Base-by-base conservation (phyloP, 2,888 invertebrate genomes). In the Saturnia japonica region DNA sequence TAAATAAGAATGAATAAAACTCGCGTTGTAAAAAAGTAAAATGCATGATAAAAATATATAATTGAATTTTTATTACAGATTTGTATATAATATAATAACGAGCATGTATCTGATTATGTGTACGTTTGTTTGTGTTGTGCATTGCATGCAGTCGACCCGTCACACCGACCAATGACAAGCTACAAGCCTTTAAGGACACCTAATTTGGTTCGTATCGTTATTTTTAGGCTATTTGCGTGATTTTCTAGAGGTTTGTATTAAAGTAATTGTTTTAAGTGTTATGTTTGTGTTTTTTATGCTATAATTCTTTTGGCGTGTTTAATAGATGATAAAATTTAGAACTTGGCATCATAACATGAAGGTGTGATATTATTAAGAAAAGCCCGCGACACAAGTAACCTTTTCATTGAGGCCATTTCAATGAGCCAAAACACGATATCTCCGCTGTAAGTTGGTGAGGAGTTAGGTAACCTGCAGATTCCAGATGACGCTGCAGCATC, bases 91-190 rank as follows among this genome's bases (percentile, higher is more conserved):
- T 60, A 60, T 67, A 28, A 43, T 69, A 73, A 73, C 25, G 28
- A 78, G 80, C 80, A 80, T 83, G 82, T 85, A 78, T n/a, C 51
- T 72, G 67, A 69, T 57, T 69, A 79, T 78, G 75, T 82, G 80
- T 84, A 75, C 85, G 80, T 91, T 81, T 91, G 83, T 77, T 77
- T 89, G 87, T 88, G 82, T 88, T 86, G 79, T 83, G 87, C 87
- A 81, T 88, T 91, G 92, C 92, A 90, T 88, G 90, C 89, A 91
- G 91, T 86, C 86, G 85, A 83, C 88, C 83, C 87, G 79, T 75
- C 85, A 75, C 85, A 79, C 73, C 84, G 80, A 80, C 89, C 85
- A 88, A 92, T 93, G 93, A 90, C 88, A 80, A 87, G 82, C 88
- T 93, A 93, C 91, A 91, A 90, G 83, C 92, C 92, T 75, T 85